Base-by-base conservation (phyloP, 2,888 invertebrate genomes). In the Neoscelio sp. region DNA sequence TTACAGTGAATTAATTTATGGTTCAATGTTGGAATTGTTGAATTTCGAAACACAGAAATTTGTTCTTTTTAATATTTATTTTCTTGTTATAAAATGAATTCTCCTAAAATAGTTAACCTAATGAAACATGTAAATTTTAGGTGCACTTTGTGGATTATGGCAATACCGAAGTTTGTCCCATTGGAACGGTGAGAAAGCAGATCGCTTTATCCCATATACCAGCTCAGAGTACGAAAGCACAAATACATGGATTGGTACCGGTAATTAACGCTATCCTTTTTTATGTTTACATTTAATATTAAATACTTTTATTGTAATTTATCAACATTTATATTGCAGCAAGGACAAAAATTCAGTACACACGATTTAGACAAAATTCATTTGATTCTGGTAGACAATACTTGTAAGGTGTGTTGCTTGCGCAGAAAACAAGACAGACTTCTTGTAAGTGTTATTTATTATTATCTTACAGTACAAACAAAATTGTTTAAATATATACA, bases 131-230 rank as follows among this genome's bases (percentile, higher is more conserved):
- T n/a, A n/a, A 23, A 4, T 33, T 88, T 8, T 84, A 91, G 83
- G 92, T 96, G 0, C 91, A 93, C 56, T 96, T 96, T 90, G 92
- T 97, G 0, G 97, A 97, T 90, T 97, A 95, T 86, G 97, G 97
- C 0, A 97, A 96, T 86, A 91, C 93, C 35, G 97, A 97, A 88
- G 87, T 89, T 0, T 93, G 95, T 68, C 82, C 91, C 0, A 91
- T 92, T 8, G 87, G 90, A 0, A 92, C 94, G 58, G 84, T 97
- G 54, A 91, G 94, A 13, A 94, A 93, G 79, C 92, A 92, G 81
- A 92, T 94, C 0, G 92, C 94, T 2, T 92, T 94, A 44, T 91
- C 93, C 0, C 91, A 95, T 52, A 91, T 96, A 65, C 95, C 95
- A 0, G 92, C 93, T 8, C 93, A 95, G 87, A 93, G 94, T 0